These are phyloP conservation scores for Isoperla grammatica DNA, from an alignment of 2,888 invertebrate genomes.

Conservation along the genomic window DNA sequence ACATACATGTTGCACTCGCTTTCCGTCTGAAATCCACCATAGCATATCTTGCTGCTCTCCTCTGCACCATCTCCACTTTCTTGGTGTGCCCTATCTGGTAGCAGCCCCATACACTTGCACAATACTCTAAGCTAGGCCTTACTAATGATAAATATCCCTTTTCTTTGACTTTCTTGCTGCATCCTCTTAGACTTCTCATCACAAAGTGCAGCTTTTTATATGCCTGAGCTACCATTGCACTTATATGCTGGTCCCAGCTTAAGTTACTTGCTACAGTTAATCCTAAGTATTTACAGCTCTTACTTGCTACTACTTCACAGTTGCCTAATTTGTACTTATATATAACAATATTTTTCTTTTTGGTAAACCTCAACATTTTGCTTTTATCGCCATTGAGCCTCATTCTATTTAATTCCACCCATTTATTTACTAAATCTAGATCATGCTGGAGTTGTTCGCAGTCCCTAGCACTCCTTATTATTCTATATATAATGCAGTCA, in stretches of 20 bases:
- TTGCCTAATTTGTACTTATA: not conserved
- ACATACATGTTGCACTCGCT: not conserved
- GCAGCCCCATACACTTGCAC: not conserved
- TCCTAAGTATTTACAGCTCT: not conserved
- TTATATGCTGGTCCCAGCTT: slow-evolving; percentile 2
- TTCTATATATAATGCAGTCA: slow-evolving; percentile 1
- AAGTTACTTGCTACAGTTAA: not conserved
- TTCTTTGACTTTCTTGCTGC: not conserved
- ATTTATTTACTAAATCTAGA: not conserved
- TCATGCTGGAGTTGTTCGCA: not conserved
- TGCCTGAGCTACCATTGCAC: not conserved
- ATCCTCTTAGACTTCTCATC: not conserved
- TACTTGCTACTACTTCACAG: not conserved
- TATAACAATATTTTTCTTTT: not conserved
- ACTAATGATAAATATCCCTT: not conserved
- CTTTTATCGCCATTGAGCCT: not conserved
- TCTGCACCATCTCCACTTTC: not conserved
- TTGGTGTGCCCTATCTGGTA: not conserved
- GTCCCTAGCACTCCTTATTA: not conserved
- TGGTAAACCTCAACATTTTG: not conserved
- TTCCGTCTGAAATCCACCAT: not conserved
- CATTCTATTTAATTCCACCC: not conserved
- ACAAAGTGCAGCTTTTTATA: not conserved
- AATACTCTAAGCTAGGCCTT: not conserved
- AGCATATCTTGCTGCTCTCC: not conserved